Percentiles rank a stretch among this genome's conserved stretches.
Evolutionary conservation across 1,140 invertebrate species (phyloP).

Genomic region (Acromyrmex echinatior): DNA sequence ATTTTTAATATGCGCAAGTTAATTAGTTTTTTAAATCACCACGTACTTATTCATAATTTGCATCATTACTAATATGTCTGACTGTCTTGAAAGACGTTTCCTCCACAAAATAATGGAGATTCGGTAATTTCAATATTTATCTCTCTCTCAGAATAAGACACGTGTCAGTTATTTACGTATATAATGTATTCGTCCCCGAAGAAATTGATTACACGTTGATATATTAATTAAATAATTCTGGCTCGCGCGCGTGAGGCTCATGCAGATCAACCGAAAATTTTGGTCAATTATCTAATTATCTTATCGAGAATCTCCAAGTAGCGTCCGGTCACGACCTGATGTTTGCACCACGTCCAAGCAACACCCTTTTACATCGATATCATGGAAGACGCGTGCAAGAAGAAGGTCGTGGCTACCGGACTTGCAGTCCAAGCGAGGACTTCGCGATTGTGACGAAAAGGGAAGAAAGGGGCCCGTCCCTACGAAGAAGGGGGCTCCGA

Average conservation of each 20-base stretch:
- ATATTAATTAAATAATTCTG: constrained; percentile 44
- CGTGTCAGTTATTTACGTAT: not conserved
- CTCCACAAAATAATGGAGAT: constrained; percentile 3
- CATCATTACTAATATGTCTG: constrained; percentile 6
- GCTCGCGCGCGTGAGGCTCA: not conserved
- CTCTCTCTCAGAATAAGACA: not conserved
- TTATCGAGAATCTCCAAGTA: constrained; percentile 40
- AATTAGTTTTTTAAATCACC: constrained; percentile 6
- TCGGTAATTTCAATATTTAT: constrained; percentile 6
- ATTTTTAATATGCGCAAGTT: not conserved
- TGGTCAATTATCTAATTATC: not conserved
- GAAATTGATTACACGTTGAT: constrained; percentile 39
- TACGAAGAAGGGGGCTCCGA: constrained; percentile 40
- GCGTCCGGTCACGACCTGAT: constrained; percentile 12
- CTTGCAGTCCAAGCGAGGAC: constrained; percentile 28
- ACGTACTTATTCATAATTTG: constrained; percentile 12
- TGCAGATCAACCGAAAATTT: constrained; percentile 36
- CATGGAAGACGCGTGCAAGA: constrained; percentile 18
- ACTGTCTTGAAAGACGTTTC: not conserved
- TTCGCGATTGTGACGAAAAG: constrained; percentile 72
- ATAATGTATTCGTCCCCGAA: not conserved
- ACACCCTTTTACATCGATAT: constrained; percentile 8
- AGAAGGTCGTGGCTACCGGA: constrained; percentile 62
- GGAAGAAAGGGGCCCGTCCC: constrained; percentile 67
- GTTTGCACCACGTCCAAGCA: not conserved